Percentiles rank a stretch among this genome's conserved stretches.
These are phyloP conservation scores for Drosophila sturtevanti DNA, from an alignment of 1,140 invertebrate species.

Conservation along the genomic window DNA sequence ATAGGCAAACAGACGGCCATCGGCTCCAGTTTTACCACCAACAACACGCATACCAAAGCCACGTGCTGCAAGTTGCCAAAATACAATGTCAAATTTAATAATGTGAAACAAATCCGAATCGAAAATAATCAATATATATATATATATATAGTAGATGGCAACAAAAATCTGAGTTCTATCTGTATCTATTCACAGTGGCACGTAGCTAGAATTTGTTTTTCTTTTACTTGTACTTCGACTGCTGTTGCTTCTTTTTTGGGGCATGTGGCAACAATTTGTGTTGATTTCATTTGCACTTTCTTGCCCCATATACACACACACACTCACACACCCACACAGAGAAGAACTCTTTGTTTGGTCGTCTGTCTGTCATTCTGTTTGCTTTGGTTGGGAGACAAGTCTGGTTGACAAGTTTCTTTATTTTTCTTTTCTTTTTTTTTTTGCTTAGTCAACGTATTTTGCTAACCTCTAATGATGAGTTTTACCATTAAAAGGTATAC, in stretches of 20 bases:
- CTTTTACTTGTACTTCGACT: not conserved
- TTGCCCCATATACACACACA: too few relatives aligned
- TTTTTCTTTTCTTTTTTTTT: not conserved
- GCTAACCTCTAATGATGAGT: not conserved
- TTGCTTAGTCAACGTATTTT: slow-evolving; percentile 2
- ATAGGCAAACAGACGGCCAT: slow-evolving; percentile 93
- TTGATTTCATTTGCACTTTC: slow-evolving; percentile 78
- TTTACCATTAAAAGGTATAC: not conserved
- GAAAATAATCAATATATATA: slow-evolving; percentile 67
- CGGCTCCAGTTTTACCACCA: slow-evolving; percentile 92
- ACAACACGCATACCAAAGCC: slow-evolving; percentile 97
- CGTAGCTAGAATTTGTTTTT: not conserved
- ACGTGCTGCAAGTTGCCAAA: slow-evolving; percentile 85
- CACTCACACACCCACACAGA: too few relatives aligned
- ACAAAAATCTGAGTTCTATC: slow-evolving; percentile 3
- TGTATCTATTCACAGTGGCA: not conserved
- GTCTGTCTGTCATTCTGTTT: slow-evolving; percentile 20
- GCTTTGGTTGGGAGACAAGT: not conserved
- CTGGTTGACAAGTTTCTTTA: slow-evolving; percentile 10
- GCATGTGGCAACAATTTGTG: slow-evolving; percentile 65
- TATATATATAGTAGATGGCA: too few relatives aligned
- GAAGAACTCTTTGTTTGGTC: slow-evolving; percentile 23
- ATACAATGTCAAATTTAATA: slow-evolving; percentile 56
- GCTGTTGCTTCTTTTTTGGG: not conserved
- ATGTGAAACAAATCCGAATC: slow-evolving; percentile 29